Evolutionary conservation across 1,140 invertebrate genomes (phyloP).

Genomic region (Tetramorium parvispinum): DNA sequence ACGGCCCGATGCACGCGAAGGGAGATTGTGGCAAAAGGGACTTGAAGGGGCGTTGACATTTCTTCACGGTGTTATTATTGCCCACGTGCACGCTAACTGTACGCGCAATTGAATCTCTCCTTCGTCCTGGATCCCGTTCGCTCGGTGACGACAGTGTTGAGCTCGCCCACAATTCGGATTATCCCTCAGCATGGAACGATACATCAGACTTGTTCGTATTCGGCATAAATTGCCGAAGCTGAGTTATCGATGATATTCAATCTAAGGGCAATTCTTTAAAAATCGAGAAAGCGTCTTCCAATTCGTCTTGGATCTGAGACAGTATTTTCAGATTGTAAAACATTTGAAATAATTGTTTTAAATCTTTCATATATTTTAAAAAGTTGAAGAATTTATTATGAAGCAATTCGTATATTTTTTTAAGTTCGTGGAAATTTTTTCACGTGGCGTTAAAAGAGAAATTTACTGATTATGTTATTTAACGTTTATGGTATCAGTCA

Average conservation of each 20-base stretch:
- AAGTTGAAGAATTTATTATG: constrained; percentile 6
- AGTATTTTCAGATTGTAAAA: background rate
- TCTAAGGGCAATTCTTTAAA: background rate
- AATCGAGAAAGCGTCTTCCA: background rate
- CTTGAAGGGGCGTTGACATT: constrained; percentile 56
- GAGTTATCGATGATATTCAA: constrained; percentile 13
- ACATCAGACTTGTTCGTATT: background rate
- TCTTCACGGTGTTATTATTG: constrained; percentile 78
- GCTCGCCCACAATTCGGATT: constrained; percentile 61
- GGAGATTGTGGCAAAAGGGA: constrained; percentile 61
- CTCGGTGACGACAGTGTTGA: constrained; percentile 20
- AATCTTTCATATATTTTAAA: background rate
- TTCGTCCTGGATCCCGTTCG: constrained; percentile 24
- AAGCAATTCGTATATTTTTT: background rate
- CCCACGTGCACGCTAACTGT: constrained; percentile 81
- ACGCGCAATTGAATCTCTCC: constrained; percentile 79
- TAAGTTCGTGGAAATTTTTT: background rate
- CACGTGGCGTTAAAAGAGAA: background rate
- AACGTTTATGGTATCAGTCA: constrained; percentile 4
- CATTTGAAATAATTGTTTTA: background rate
- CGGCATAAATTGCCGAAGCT: background rate
- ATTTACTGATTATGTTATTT: background rate
- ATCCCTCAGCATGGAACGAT: background rate
- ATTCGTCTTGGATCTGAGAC: background rate
- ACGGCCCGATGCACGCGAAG: constrained; percentile 38